Percentiles rank a stretch among this genome's conserved stretches.
Conservation (phyloP, 2,888 invertebrate genomes). For the Pterostichus niger region DNA sequence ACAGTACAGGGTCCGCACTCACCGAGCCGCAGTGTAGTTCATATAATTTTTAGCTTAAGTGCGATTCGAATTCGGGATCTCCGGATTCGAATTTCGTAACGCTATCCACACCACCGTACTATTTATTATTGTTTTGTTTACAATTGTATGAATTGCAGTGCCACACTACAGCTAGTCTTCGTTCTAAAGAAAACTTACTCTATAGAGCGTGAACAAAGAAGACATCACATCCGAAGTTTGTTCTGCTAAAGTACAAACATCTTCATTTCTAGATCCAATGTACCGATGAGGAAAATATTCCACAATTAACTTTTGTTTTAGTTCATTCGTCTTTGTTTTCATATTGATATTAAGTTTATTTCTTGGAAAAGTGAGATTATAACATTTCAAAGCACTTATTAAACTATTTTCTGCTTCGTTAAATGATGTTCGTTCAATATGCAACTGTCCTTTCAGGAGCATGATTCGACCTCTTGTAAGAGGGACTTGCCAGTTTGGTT, state of each 20-base stretch:
- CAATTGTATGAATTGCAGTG: no score
- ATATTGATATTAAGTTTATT: constrained; percentile 71
- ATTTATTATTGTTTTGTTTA: no score
- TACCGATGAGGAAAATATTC: constrained; percentile 29
- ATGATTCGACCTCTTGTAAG: constrained; percentile 74
- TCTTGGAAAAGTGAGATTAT: constrained; percentile 74
- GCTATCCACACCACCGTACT: no score
- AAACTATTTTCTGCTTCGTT: constrained; percentile 74
- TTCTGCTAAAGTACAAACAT: constrained; percentile 42
- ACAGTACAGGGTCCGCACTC: no score
- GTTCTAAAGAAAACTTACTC: constrained; percentile 24
- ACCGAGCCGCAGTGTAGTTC: no score
- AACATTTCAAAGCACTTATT: constrained; percentile 74
- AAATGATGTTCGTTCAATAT: constrained; percentile 75
- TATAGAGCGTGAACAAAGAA: constrained; percentile 10
- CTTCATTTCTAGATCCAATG: constrained; percentile 41
- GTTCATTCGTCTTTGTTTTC: constrained; percentile 68
- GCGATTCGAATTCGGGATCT: no score
- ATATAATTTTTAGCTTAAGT: no score
- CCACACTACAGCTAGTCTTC: no score
- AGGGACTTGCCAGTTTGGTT: constrained; percentile 73
- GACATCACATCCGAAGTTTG: constrained; percentile 26
- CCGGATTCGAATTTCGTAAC: no score
- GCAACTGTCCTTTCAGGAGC: constrained; percentile 74
- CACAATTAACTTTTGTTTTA: constrained; percentile 65